phyloP scores from a whole-genome alignment of 35 echinoderm and acorn worm species.

The Amphiura filiformis region DNA sequence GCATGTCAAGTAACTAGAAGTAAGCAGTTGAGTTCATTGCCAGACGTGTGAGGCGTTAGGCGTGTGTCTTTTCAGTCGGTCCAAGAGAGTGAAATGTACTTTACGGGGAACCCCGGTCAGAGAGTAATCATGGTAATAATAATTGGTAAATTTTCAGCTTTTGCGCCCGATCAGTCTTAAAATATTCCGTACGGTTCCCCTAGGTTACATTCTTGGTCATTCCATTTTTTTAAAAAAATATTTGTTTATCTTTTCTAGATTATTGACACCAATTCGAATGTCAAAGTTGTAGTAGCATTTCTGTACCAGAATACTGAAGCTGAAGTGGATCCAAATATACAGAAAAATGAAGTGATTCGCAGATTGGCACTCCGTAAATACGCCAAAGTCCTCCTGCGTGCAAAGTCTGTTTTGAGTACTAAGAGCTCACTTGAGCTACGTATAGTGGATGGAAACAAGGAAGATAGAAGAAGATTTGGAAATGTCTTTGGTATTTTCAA shows the following conservation, averaged over 20 bases:
- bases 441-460: slow-evolving; percentile 24
- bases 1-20: too few species aligned
- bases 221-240: too few species aligned
- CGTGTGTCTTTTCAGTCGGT: too few species aligned
- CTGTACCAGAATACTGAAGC: slow-evolving; percentile 16
- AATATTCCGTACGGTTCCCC: too few species aligned
- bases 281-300: slow-evolving; percentile 26
- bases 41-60: too few species aligned
- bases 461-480: not conserved
- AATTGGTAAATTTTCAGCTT: too few species aligned
- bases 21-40: too few species aligned
- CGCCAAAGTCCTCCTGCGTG: slow-evolving; percentile 5
- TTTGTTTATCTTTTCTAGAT: slow-evolving; percentile 29
- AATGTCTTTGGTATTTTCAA: slow-evolving; percentile 25
- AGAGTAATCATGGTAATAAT: too few species aligned
- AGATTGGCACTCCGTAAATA: slow-evolving; percentile 24
- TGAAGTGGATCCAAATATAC: slow-evolving; percentile 7
- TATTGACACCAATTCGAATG: not conserved
- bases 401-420: slow-evolving; percentile 30
- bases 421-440: slow-evolving; percentile 31
- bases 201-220: too few species aligned
- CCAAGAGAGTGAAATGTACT: too few species aligned
- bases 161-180: too few species aligned
- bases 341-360: slow-evolving; percentile 14
- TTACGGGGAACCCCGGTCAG: too few species aligned